A percentile compares a stretch with the other conserved stretches of the same genome.
Evolutionary conservation across 2,113 vertebrate species (phyloP).

Genomic region (Chloroceryle aenea): DNA sequence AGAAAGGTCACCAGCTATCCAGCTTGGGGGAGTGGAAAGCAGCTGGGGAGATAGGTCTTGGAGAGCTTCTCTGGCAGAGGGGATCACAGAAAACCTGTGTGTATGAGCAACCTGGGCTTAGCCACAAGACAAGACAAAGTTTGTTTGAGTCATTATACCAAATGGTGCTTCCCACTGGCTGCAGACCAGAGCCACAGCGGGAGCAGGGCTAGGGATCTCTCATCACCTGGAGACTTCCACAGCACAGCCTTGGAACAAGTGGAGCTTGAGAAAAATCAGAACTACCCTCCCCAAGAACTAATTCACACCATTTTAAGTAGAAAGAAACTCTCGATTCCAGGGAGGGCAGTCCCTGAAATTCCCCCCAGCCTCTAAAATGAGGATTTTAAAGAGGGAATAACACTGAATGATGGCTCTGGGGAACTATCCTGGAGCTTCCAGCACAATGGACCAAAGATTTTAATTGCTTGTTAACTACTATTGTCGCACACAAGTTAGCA

Average conservation of each 20-base stretch:
- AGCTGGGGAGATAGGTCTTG: neutral
- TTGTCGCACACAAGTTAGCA: slow-evolving; percentile 43
- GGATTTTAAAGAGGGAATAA: neutral
- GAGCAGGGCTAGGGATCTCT: neutral
- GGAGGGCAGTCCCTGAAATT: neutral
- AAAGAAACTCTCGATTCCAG: neutral
- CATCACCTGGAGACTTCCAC: neutral
- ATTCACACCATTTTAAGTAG: neutral
- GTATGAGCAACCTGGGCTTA: neutral
- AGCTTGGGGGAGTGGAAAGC: neutral
- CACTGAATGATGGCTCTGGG: neutral
- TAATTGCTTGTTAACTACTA: slow-evolving; percentile 70
- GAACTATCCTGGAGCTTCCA: neutral
- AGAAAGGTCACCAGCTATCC: neutral
- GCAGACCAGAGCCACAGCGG: neutral
- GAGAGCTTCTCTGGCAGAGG: neutral
- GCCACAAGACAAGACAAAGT: rapidly evolving
- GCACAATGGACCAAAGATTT: slow-evolving; percentile 43
- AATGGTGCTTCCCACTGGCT: neutral
- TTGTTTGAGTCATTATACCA: neutral
- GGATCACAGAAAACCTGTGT: rapidly evolving
- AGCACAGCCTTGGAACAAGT: neutral
- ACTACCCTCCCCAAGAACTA: neutral
- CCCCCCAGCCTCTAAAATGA: neutral
- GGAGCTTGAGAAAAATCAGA: neutral